Conservation (phyloP, 2,888 invertebrate genomes). For the Eupithecia tripunctaria region DNA sequence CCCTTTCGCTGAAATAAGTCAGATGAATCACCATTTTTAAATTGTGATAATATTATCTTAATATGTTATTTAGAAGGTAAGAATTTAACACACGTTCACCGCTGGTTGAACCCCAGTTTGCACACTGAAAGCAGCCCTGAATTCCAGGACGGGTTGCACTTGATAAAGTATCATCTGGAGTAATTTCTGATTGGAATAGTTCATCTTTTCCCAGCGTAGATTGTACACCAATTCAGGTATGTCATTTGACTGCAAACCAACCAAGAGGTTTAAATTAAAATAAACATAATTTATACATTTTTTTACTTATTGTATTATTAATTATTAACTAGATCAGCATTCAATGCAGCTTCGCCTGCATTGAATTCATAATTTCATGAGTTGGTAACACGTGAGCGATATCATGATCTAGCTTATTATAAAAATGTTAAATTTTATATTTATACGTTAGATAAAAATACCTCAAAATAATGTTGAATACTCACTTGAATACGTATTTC, state of each 20-base stretch:
- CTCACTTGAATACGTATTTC: slow-evolving; percentile 49
- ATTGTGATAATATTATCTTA: background rate
- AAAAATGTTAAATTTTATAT: background rate
- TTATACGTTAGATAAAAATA: background rate
- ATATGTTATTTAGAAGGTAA: background rate
- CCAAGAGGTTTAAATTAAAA: background rate
- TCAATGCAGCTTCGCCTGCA: too few species aligned
- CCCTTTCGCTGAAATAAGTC: background rate
- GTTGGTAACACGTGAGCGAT: background rate
- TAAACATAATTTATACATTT: too few species aligned
- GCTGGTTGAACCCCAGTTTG: slow-evolving; percentile 56
- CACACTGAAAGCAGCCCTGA: slow-evolving; percentile 53
- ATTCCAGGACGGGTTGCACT: slow-evolving; percentile 50
- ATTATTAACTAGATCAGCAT: too few species aligned
- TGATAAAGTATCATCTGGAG: slow-evolving; percentile 49
- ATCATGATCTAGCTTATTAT: background rate
- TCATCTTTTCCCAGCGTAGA: slow-evolving; percentile 57
- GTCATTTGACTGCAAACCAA: slow-evolving; percentile 49
- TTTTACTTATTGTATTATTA: too few species aligned
- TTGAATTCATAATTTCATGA: too few species aligned
- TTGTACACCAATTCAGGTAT: slow-evolving; percentile 51
- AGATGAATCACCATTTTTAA: background rate
- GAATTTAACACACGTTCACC: slow-evolving; percentile 47
- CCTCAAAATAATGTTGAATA: background rate
- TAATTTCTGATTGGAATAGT: slow-evolving; percentile 51